phyloP scores from a whole-genome alignment of 2,888 invertebrate species.

The Chymomyza amoena region DNA sequence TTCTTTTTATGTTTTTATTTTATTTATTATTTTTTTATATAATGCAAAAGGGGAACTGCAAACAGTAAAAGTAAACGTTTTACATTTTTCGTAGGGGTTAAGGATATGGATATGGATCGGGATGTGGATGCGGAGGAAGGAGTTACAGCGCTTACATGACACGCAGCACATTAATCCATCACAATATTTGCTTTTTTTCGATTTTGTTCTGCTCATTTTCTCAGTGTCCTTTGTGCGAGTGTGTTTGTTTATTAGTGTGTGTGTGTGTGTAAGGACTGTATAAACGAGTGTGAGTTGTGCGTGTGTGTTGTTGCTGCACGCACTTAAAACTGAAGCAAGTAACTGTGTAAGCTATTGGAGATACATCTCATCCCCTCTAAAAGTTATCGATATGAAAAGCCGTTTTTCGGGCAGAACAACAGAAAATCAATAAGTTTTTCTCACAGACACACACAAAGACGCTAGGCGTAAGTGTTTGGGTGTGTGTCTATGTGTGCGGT shows the following conservation, averaged over 20 bases:
- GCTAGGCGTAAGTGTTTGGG: conserved; percentile 16
- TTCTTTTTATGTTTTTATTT: neutral
- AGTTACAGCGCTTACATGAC: neutral
- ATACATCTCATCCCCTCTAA: neutral
- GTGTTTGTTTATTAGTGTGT: neutral
- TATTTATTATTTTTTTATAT: too few relatives aligned
- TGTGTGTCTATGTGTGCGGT: neutral
- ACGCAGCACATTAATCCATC: conserved; percentile 53
- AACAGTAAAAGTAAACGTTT: neutral
- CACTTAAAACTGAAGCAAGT: conserved; percentile 3
- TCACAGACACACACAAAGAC: conserved; percentile 35
- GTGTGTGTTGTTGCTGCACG: neutral
- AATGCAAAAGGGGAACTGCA: neutral
- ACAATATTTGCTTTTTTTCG: conserved; percentile 58
- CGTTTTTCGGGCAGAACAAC: conserved; percentile 24
- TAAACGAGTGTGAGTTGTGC: neutral
- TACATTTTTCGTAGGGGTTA: neutral
- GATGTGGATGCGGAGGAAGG: neutral
- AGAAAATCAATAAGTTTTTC: conserved; percentile 65
- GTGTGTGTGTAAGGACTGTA: neutral
- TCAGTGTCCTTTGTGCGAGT: conserved; percentile 38
- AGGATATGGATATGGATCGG: neutral
- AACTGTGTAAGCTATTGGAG: neutral
- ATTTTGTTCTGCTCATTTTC: conserved; percentile 45
- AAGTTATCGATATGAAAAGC: neutral